Evolutionary conservation across 1,140 invertebrate species (phyloP).

Genomic region (Diachasma alloeum): DNA sequence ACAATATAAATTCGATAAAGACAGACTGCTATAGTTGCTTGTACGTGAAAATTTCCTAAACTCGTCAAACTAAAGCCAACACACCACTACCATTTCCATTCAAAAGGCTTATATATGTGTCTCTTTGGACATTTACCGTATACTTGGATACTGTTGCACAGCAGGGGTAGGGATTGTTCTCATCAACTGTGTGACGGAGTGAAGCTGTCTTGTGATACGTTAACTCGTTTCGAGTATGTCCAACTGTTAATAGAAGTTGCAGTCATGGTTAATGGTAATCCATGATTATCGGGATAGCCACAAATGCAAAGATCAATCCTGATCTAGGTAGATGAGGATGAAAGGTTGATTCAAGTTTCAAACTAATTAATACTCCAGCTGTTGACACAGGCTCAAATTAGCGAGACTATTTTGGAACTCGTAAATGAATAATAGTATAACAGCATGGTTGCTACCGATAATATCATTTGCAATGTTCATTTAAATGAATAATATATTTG

Average conservation of each 20-base stretch:
- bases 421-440: too few species aligned
- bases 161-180: slow-evolving; percentile 31
- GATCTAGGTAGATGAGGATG: background rate
- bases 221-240: slow-evolving; percentile 15
- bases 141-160: background rate
- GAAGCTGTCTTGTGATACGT: slow-evolving; percentile 27
- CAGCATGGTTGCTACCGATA: background rate
- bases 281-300: slow-evolving; percentile 8
- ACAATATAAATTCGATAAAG: too few species aligned
- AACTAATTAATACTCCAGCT: background rate
- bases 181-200: slow-evolving; percentile 13
- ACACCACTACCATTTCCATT: too few species aligned
- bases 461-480: background rate
- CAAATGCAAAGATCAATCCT: too few species aligned
- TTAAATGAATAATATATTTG: background rate
- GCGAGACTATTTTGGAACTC: too few species aligned
- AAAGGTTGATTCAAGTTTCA: background rate
- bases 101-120: slow-evolving; percentile 17
- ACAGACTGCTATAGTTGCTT: background rate
- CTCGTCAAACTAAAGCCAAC: too few species aligned
- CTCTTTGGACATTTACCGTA: background rate
- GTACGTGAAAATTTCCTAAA: too few species aligned
- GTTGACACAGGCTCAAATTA: background rate
- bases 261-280: slow-evolving; percentile 27
- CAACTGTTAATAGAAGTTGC: slow-evolving; percentile 24